Evolutionary conservation across 92 coral and sea anemone species (phyloP).

Genomic region (Heteractis magnifica): DNA sequence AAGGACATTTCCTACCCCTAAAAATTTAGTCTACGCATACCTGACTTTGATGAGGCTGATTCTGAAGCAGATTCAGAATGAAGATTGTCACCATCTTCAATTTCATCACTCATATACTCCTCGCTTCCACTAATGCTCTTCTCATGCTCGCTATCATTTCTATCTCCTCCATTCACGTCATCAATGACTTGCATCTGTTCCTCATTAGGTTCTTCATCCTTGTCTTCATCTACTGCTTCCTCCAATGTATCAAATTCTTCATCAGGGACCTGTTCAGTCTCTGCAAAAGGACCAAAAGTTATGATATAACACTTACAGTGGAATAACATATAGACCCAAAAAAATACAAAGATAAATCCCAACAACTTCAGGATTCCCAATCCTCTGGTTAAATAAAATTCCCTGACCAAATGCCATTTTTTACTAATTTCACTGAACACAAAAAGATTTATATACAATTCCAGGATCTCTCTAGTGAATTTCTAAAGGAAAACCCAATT

Average conservation of each 20-base stretch:
- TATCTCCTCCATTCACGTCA: conserved; percentile 79
- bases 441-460: too few relatives aligned
- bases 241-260: conserved; percentile 12
- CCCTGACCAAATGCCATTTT: too few relatives aligned
- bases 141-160: conserved; percentile 58
- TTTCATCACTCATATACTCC: conserved; percentile 60
- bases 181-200: conserved; percentile 65
- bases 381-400: too few relatives aligned
- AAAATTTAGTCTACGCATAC: conserved; percentile 18
- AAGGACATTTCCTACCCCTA: background rate
- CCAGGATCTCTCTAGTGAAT: too few relatives aligned
- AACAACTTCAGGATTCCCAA: too few relatives aligned
- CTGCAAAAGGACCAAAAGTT: background rate
- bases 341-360: too few relatives aligned
- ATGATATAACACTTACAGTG: too few relatives aligned
- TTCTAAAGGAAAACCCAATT: too few relatives aligned
- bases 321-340: too few relatives aligned
- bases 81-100: conserved; percentile 41
- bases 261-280: conserved; percentile 8
- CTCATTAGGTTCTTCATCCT: conserved; percentile 15
- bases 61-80: conserved; percentile 68
- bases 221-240: conserved; percentile 21
- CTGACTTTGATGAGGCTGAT: conserved; percentile 78
- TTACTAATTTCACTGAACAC: too few relatives aligned
- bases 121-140: conserved; percentile 54